Evolutionary conservation across 2,113 vertebrate genomes (phyloP), one percentile per base, ranked within the genome.

Genomic region (Perca fluviatilis): DNA sequence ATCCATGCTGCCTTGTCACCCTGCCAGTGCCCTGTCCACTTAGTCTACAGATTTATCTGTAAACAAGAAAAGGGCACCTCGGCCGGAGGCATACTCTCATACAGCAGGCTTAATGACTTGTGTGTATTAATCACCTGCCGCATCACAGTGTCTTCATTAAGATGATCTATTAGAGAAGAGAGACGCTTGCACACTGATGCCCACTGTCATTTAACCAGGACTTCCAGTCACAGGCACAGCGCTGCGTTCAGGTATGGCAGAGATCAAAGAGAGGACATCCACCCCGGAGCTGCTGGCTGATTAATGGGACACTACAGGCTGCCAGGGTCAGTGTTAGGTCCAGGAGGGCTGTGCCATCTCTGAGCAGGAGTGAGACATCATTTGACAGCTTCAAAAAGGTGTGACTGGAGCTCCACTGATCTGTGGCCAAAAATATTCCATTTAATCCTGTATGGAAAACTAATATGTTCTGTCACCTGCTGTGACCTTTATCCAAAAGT

Each of bases 61-160:
- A 84, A 86, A 91, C 86, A 78, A 86, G 66, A 83, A 79, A 79
- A 80, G 83, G 84, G 79, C 85, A 88, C 71, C 67, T 81, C 58
- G 46, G 63, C 70, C 47, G 5, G 75, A 68, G 76, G 67, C 79
- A 0, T 62, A 14, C 30, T 54, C 74, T 27, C 43, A 73, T 74
- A 74, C 86, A 62, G 62, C 68, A 27, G 65, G 63, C 54, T 79
- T 92, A 92, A 93, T 89, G 86, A 93, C 80, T 75, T 49, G 65
- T 62, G 79, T 66, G 75, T 83, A 88, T 93, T 90, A 94, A 94
- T 94, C 89, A 91, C 78, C 76, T 77, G 79, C 53, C 36, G 50
- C 81, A 60, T 85, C 82, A 63, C 56, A 64, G 43, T 13, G 79
- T 80, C 88, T 94, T 91, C 88, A 94, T 94, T 94, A 91, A 63